Percentiles rank a stretch among this genome's conserved stretches.
Evolutionary conservation across 2,797 vertebrate species (phyloP).

Genomic region (Lindbergichthys nudifrons): DNA sequence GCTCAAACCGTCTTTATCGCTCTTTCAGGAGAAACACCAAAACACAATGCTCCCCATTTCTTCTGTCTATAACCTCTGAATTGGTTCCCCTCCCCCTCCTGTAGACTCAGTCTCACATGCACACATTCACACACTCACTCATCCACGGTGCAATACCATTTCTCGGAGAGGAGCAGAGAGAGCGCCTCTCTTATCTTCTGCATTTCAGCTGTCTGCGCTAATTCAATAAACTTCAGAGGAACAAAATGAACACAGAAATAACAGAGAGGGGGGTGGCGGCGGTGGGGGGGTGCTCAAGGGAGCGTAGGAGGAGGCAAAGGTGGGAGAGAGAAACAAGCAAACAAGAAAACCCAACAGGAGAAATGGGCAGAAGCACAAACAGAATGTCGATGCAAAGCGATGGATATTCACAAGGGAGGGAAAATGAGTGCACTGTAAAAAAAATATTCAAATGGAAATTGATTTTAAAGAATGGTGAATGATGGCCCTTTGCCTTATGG

Average conservation of each 20-base stretch:
- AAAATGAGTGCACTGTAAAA: not conserved
- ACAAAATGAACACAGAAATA: conserved; percentile 80
- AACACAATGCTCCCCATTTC: conserved; percentile 65
- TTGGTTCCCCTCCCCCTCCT: conserved; percentile 57
- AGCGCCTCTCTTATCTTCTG: conserved; percentile 82
- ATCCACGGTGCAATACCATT: conserved; percentile 71
- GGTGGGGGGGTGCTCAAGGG: conserved; percentile 12
- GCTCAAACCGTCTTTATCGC: conserved; percentile 50
- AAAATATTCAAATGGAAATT: conserved; percentile 32
- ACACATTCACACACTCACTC: conserved; percentile 36
- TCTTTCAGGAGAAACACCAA: conserved; percentile 71
- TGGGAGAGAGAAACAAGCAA: conserved; percentile 55
- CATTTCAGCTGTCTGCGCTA: conserved; percentile 84
- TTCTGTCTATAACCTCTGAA: conserved; percentile 65
- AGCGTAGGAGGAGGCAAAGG: conserved; percentile 54
- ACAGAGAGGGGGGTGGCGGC: conserved; percentile 28
- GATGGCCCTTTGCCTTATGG: conserved; percentile 21
- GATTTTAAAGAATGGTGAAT: conserved; percentile 51
- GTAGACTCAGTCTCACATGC: conserved; percentile 21
- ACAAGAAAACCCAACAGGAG: conserved; percentile 28
- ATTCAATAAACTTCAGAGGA: conserved; percentile 87
- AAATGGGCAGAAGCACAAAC: conserved; percentile 18
- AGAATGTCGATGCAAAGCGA: not conserved
- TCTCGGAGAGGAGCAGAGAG: conserved; percentile 70
- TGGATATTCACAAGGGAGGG: not conserved